A percentile compares a stretch with the other conserved stretches of the same genome.
These are phyloP conservation scores for Panzeria rudis DNA, from an alignment of 2,888 invertebrate species.

Conservation along the genomic window DNA sequence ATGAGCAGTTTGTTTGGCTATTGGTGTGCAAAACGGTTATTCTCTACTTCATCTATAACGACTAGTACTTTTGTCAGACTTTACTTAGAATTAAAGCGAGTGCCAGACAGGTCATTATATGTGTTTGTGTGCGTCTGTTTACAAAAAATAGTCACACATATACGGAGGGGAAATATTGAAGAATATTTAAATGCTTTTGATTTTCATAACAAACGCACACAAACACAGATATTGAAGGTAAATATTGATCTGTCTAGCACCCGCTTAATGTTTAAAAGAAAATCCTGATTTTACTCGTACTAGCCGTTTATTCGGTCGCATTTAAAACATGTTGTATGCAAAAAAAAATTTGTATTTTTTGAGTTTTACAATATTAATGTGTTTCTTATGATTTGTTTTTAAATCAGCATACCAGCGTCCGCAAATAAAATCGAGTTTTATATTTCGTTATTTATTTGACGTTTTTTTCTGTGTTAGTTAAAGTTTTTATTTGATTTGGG, in stretches of 20 bases:
- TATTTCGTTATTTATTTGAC: conserved; percentile 44
- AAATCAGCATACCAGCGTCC: conserved; percentile 1
- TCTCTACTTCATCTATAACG: neutral
- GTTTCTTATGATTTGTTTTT: conserved; percentile 50
- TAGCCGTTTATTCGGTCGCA: conserved; percentile 23
- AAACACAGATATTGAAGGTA: too few species aligned
- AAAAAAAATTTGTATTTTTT: conserved; percentile 12
- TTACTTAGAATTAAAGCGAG: conserved; percentile 64
- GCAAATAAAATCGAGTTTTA: conserved; percentile 36
- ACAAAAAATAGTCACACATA: too few species aligned
- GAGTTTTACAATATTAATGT: conserved; percentile 20
- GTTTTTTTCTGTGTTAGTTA: conserved; percentile 8
- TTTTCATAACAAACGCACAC: too few species aligned
- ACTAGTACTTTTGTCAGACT: conserved; percentile 20
- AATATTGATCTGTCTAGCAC: too few species aligned
- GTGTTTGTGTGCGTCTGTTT: too few species aligned
- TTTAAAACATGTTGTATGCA: conserved; percentile 34
- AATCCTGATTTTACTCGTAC: conserved; percentile 26
- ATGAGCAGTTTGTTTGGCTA: conserved; percentile 25
- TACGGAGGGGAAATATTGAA: too few species aligned
- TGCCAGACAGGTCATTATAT: too few species aligned
- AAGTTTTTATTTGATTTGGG: conserved; percentile 60
- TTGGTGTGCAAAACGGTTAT: conserved; percentile 21
- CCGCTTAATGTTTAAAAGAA: conserved; percentile 52
- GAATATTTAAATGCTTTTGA: too few species aligned